Percentiles rank a stretch among this genome's conserved stretches.
Evolutionary conservation across 2,113 vertebrate species (phyloP).

Genomic region (Passer domesticus): DNA sequence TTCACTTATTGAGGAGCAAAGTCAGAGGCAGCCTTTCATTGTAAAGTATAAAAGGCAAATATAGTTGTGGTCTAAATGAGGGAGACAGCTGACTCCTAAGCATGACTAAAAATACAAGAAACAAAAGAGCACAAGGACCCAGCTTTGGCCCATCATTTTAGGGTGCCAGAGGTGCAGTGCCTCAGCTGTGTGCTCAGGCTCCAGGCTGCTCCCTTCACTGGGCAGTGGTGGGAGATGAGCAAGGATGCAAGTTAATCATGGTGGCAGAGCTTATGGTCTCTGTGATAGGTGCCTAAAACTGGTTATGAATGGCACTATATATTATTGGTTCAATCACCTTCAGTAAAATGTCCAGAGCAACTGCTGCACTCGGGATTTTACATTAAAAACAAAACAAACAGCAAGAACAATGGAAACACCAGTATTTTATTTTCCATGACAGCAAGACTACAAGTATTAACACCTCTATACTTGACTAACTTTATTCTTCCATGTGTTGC

Average conservation of each 20-base stretch:
- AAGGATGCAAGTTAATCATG: neutral
- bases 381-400: neutral
- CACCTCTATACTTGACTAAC: neutral
- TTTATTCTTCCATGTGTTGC: neutral
- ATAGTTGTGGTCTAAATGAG: neutral
- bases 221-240: neutral
- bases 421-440: conserved; percentile 30
- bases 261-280: rapidly evolving
- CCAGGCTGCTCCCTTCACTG: neutral
- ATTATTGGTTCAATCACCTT: neutral
- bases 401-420: neutral
- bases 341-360: neutral
- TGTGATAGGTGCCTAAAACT: rapidly evolving
- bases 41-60: neutral
- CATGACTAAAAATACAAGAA: neutral
- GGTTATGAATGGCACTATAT: neutral
- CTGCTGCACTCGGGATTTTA: neutral
- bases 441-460: neutral
- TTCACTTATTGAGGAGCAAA: neutral
- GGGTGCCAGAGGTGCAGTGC: neutral
- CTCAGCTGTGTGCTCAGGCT: neutral
- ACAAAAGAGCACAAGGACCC: neutral
- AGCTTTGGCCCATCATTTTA: neutral
- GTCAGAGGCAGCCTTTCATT: neutral
- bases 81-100: neutral